Percentiles rank a stretch among this genome's conserved stretches.
These are phyloP conservation scores for Cremastinae sp. DNA, from an alignment of 2,888 invertebrate species.

Conservation along the genomic window DNA sequence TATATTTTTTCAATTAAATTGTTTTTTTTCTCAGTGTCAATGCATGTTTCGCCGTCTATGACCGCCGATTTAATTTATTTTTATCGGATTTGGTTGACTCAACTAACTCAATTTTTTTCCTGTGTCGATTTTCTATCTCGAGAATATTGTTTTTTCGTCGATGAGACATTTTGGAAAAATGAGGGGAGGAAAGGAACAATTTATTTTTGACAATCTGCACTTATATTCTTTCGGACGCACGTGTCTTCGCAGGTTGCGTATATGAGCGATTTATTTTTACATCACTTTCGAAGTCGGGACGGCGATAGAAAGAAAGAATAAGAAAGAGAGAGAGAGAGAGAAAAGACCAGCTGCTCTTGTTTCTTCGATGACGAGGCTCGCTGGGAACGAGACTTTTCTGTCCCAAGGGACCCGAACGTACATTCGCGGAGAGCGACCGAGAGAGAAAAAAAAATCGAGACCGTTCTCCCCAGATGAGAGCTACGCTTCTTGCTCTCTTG, in stretches of 20 bases:
- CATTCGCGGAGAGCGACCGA: slow-evolving; percentile 11
- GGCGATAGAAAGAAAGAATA: slow-evolving; percentile 1
- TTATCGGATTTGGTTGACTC: too few species aligned
- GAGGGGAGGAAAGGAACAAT: background rate
- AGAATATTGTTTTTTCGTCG: too few species aligned
- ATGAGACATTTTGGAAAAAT: too few species aligned
- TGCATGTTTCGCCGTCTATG: background rate
- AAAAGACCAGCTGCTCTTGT: slow-evolving; percentile 51
- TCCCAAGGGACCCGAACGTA: slow-evolving; percentile 29
- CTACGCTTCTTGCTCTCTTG: slow-evolving; percentile 25
- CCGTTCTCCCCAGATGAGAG: slow-evolving; percentile 6
- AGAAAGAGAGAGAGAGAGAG: background rate
- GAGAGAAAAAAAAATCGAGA: slow-evolving; percentile 21
- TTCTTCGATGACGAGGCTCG: slow-evolving; percentile 23
- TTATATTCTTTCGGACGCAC: background rate
- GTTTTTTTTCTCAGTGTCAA: background rate
- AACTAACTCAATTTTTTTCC: too few species aligned
- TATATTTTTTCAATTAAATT: too few species aligned
- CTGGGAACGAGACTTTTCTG: slow-evolving; percentile 24
- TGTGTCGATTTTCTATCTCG: too few species aligned
- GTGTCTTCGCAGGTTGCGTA: background rate
- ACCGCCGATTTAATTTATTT: too few species aligned
- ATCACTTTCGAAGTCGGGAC: background rate
- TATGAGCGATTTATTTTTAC: slow-evolving; percentile 30
- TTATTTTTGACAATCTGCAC: background rate